Conservation (phyloP, 2,797 vertebrate genomes). For the Apodemus agrarius region DNA sequence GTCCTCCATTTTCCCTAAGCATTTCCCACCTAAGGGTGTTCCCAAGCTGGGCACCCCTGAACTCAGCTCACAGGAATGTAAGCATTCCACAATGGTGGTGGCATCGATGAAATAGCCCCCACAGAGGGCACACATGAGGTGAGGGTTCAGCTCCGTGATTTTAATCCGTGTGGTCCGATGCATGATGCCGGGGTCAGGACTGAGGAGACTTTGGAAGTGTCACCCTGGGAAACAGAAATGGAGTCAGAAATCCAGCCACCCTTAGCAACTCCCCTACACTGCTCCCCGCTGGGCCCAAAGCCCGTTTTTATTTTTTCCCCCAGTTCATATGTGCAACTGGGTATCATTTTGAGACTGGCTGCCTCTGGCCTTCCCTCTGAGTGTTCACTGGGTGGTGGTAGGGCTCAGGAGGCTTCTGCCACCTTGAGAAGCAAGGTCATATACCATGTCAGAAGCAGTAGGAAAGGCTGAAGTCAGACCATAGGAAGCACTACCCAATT, state of each 20-base stretch:
- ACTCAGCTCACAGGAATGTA: conserved; percentile 95
- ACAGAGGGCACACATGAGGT: conserved; percentile 96
- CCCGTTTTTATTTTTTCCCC: background rate
- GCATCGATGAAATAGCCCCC: conserved; percentile 97
- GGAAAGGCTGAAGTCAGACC: conserved; percentile 8
- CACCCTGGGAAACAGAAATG: conserved; percentile 55
- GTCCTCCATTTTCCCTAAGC: background rate
- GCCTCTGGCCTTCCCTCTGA: background rate
- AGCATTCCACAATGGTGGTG: conserved; percentile 96
- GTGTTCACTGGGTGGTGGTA: background rate
- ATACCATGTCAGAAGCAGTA: background rate
- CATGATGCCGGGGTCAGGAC: conserved; percentile 90
- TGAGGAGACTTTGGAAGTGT: conserved; percentile 12
- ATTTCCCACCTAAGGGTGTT: background rate
- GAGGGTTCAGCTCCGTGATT: conserved; percentile 96
- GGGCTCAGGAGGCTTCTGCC: background rate
- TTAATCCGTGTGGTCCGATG: conserved; percentile 94
- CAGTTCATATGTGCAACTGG: background rate
- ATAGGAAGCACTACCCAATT: background rate
- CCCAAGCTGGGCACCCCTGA: background rate
- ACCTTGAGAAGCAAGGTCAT: conserved; percentile 2
- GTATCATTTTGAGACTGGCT: background rate
- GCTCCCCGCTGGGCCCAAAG: background rate
- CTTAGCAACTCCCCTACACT: background rate
- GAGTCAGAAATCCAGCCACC: conserved; percentile 1